Percentiles rank a stretch among this genome's conserved stretches.
phyloP scores from a whole-genome alignment of 1,140 invertebrate species.

The Elysia chlorotica region DNA sequence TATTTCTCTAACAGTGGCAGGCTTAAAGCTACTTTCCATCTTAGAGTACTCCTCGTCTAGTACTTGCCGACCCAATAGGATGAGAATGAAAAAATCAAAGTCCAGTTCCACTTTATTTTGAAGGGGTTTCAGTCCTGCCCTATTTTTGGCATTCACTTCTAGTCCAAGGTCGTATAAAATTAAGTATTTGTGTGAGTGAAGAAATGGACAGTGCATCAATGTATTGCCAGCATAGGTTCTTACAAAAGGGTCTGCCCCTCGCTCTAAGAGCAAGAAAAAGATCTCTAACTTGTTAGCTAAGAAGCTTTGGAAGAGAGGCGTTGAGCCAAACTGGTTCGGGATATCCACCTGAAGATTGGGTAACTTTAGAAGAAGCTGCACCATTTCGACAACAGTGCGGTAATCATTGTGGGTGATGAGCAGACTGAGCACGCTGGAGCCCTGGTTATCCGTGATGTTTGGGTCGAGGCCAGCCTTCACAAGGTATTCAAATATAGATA shows the following conservation, averaged over 20 bases:
- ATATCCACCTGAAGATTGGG: constrained; percentile 11
- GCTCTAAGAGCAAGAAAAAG: constrained; percentile 4
- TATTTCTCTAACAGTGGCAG: not conserved
- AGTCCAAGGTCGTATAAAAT: constrained; percentile 18
- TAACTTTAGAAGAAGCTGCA: not conserved
- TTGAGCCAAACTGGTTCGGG: not conserved
- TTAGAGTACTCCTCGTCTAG: constrained; percentile 1
- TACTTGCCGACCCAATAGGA: constrained; percentile 9
- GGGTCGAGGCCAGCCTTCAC: constrained; percentile 1
- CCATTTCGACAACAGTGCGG: not conserved
- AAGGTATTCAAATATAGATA: constrained; percentile 9
- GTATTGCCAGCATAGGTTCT: constrained; percentile 1
- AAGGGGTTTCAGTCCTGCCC: not conserved
- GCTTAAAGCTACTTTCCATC: constrained; percentile 14
- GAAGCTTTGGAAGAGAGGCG: constrained; percentile 4
- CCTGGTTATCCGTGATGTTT: constrained; percentile 9
- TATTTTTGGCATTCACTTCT: constrained; percentile 10
- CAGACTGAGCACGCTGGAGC: constrained; percentile 6
- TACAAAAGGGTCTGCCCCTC: constrained; percentile 11
- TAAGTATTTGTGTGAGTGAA: constrained; percentile 5
- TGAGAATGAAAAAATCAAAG: constrained; percentile 20
- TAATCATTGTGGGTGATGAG: constrained; percentile 12
- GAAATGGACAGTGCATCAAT: constrained; percentile 17
- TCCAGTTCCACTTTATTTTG: constrained; percentile 11
- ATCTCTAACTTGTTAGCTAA: constrained; percentile 5